Evolutionary conservation across 2,797 vertebrate species (phyloP).

Genomic region (Schizothorax lantsangensis): DNA sequence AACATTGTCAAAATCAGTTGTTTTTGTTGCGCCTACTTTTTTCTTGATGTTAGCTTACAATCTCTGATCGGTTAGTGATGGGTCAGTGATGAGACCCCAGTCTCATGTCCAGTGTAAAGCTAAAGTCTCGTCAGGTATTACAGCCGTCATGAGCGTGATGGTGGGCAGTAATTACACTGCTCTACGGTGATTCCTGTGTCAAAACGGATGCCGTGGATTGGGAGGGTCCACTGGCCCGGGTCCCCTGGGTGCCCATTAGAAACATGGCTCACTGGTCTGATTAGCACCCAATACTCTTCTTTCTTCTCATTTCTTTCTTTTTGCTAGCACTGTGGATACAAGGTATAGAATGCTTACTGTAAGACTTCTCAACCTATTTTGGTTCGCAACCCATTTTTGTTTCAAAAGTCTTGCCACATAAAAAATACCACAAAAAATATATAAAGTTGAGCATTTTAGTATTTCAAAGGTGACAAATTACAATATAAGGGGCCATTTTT

Average conservation of each 20-base stretch:
- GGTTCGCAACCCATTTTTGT: neutral
- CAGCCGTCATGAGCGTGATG: constrained; percentile 64
- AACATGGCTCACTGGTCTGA: constrained; percentile 65
- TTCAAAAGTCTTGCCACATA: neutral
- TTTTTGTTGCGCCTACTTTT: constrained; percentile 15
- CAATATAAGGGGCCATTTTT: neutral
- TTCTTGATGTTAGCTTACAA: neutral
- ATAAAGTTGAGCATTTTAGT: neutral
- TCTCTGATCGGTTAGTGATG: constrained; percentile 11
- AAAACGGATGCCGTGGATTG: constrained; percentile 63
- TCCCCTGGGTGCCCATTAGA: constrained; percentile 75
- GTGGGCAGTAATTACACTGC: constrained; percentile 69
- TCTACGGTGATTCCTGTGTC: constrained; percentile 64
- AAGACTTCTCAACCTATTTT: neutral
- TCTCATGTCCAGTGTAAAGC: neutral
- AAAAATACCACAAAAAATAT: neutral
- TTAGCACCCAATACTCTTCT: constrained; percentile 31
- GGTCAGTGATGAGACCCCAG: neutral
- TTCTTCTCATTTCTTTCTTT: neutral
- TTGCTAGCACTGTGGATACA: neutral
- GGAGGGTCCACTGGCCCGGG: constrained; percentile 56
- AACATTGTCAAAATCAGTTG: constrained; percentile 8
- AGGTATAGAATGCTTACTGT: neutral
- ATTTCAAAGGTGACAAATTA: neutral
- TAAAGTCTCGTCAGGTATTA: constrained; percentile 64